phyloP scores from a whole-genome alignment of 2,113 vertebrate genomes.

The Galemys pyrenaicus region DNA sequence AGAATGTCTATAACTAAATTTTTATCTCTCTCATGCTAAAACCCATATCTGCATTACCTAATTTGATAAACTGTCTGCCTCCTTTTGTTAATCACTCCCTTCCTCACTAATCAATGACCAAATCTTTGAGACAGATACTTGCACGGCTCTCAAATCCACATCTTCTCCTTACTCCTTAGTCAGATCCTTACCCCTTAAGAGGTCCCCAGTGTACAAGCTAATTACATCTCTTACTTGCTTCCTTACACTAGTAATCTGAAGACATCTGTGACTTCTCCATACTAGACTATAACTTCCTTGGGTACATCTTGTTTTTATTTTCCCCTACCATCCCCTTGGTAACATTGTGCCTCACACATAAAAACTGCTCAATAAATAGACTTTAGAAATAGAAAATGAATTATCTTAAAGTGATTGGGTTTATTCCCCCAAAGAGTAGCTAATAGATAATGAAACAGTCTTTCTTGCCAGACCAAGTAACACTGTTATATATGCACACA shows the following conservation, averaged over 20 bases:
- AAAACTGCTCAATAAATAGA: conserved; percentile 6
- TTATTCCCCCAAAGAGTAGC: neutral
- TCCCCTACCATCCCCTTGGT: neutral
- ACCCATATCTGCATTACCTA: neutral
- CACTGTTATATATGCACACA: neutral
- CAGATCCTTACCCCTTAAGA: fast-evolving
- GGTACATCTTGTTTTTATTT: neutral
- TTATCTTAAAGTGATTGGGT: conserved; percentile 26
- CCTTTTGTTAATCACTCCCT: neutral
- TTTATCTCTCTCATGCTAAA: neutral
- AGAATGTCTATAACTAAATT: neutral
- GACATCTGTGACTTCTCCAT: neutral
- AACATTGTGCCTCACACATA: neutral
- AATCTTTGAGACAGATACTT: too few relatives aligned
- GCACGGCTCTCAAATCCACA: neutral
- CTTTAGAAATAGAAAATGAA: neutral
- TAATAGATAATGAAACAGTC: conserved; percentile 66
- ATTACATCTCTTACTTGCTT: neutral
- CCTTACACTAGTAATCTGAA: neutral
- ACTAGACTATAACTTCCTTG: neutral
- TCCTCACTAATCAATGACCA: neutral
- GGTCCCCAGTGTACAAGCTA: neutral
- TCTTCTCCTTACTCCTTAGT: neutral
- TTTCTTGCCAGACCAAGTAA: neutral
- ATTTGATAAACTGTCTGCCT: neutral